Evolutionary conservation across 2,113 vertebrate species (phyloP).

Genomic region (Guaruba guarouba): DNA sequence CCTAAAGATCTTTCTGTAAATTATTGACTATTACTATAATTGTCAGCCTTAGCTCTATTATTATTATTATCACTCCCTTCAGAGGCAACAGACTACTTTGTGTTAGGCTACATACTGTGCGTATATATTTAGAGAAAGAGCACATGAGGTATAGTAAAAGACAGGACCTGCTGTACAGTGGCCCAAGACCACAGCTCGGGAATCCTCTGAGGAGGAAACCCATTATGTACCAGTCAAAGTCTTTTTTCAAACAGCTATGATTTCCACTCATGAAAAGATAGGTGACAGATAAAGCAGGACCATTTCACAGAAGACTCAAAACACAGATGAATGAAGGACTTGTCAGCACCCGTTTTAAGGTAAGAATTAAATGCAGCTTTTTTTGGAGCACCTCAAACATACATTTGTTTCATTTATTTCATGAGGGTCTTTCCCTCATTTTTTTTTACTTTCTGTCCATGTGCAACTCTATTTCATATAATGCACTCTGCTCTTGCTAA

Average conservation of each 20-base stretch:
- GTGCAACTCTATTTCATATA: background rate
- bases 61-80: background rate
- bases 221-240: background rate
- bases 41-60: background rate
- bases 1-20: background rate
- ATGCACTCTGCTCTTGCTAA: background rate
- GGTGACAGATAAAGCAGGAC: background rate
- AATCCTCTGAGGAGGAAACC: background rate
- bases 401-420: background rate
- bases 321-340: background rate
- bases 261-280: background rate
- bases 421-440: background rate
- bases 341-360: background rate
- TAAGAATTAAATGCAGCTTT: background rate
- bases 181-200: background rate
- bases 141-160: background rate
- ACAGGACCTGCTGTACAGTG: background rate
- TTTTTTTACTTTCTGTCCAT: background rate
- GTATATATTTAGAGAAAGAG: background rate
- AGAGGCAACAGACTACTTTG: background rate
- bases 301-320: background rate
- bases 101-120: accelerated
- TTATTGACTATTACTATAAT: background rate
- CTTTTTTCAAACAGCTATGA: background rate
- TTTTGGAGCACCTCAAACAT: background rate